Evolutionary conservation across 2,113 vertebrate genomes (phyloP).

Genomic region (Sula dactylatra): DNA sequence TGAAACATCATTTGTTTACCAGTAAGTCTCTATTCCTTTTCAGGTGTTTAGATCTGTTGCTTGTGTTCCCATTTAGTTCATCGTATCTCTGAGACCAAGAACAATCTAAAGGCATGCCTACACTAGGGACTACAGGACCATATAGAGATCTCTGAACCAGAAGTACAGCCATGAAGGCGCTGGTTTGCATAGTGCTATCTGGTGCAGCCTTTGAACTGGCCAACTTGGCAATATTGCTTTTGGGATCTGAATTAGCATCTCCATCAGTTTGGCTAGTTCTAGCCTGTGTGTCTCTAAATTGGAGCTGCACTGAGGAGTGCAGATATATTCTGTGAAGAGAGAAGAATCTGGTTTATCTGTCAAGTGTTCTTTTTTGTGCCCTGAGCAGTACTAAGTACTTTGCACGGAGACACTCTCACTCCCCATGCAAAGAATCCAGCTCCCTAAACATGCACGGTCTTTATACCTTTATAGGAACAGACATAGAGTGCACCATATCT

Average conservation of each 20-base stretch:
- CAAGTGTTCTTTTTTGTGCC: background rate
- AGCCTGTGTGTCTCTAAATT: background rate
- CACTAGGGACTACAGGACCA: background rate
- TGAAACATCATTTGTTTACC: background rate
- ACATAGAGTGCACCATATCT: rapidly evolving
- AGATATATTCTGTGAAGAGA: background rate
- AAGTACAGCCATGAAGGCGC: background rate
- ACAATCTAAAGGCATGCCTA: background rate
- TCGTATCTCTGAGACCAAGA: background rate
- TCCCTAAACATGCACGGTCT: background rate
- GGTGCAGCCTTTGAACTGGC: background rate
- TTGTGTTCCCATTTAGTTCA: background rate
- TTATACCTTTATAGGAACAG: background rate
- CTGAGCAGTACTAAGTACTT: background rate
- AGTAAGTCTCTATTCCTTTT: background rate
- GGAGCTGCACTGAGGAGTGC: background rate
- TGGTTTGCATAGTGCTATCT: background rate
- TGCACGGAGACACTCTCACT: background rate
- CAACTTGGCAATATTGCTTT: background rate
- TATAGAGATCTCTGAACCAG: background rate
- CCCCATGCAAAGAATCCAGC: background rate
- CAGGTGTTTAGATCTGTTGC: background rate
- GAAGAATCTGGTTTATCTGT: background rate
- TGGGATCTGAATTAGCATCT: background rate
- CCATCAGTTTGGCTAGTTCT: background rate